Evolutionary conservation across 1,140 invertebrate species (phyloP).

Genomic region (Lamellibrachia luymesi): DNA sequence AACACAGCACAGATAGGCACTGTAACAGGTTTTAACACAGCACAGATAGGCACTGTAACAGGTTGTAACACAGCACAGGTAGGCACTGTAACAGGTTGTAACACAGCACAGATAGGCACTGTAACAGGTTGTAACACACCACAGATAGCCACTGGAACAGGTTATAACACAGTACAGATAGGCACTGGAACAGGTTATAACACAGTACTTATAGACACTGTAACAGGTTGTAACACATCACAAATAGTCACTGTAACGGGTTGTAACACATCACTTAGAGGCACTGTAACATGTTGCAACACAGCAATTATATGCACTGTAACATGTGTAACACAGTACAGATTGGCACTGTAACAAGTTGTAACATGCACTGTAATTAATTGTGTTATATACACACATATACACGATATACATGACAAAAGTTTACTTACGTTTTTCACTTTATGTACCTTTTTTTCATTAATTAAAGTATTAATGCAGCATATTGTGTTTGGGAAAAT

Average conservation of each 20-base stretch:
- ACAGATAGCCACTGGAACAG: neutral
- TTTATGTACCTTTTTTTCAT: no score
- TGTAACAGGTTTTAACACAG: neutral
- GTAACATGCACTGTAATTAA: neutral
- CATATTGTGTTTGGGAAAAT: no score
- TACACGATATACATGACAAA: no score
- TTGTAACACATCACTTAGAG: conserved; percentile 61
- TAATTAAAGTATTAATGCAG: no score
- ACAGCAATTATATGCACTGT: conserved; percentile 32
- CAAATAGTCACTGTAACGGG: neutral
- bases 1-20: neutral
- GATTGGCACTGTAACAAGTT: conserved; percentile 1
- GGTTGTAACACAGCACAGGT: neutral
- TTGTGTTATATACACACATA: no score
- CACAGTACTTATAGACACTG: neutral
- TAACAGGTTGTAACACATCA: neutral
- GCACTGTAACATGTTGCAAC: conserved; percentile 58
- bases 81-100: no score
- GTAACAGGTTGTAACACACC: conserved; percentile 1
- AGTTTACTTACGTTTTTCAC: no score
- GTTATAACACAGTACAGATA: neutral
- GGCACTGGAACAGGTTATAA: neutral
- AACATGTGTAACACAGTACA: neutral
- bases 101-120: conserved; percentile 61
- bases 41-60: neutral